Conservation (phyloP, 2,797 vertebrate species). For the Hozukius guyotensis region DNA sequence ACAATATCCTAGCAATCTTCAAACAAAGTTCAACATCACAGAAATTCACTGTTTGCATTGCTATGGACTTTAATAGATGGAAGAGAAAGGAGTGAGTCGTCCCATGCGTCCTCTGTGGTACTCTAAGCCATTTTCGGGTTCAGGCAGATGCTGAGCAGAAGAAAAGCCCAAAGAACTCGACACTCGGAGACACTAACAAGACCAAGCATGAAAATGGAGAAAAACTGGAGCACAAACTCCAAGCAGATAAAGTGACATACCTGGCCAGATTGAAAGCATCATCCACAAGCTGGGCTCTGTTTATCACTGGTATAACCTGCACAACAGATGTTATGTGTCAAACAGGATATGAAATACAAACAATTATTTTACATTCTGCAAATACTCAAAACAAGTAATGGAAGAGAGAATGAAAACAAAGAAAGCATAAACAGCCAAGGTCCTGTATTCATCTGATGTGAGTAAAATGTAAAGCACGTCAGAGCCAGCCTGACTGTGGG, state of each 20-base stretch:
- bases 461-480: neutral
- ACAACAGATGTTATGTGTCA: neutral
- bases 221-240: neutral
- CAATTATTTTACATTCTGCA: neutral
- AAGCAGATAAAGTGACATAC: slow-evolving; percentile 70
- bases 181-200: neutral
- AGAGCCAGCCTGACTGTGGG: neutral
- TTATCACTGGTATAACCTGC: slow-evolving; percentile 88
- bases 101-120: too few species aligned
- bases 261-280: slow-evolving; percentile 92
- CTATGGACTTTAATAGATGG: too few species aligned
- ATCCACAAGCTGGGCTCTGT: slow-evolving; percentile 90
- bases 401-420: neutral
- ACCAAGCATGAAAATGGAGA: neutral
- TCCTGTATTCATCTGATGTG: neutral
- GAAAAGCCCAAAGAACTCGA: too few species aligned
- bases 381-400: neutral
- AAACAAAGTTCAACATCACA: too few species aligned
- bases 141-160: too few species aligned
- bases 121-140: too few species aligned
- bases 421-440: neutral
- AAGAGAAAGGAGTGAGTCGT: too few species aligned
- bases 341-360: neutral
- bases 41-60: too few species aligned
- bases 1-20: too few species aligned